These are phyloP conservation scores for Noctua fimbriata DNA, from an alignment of 2,888 invertebrate species.

Conservation along the genomic window DNA sequence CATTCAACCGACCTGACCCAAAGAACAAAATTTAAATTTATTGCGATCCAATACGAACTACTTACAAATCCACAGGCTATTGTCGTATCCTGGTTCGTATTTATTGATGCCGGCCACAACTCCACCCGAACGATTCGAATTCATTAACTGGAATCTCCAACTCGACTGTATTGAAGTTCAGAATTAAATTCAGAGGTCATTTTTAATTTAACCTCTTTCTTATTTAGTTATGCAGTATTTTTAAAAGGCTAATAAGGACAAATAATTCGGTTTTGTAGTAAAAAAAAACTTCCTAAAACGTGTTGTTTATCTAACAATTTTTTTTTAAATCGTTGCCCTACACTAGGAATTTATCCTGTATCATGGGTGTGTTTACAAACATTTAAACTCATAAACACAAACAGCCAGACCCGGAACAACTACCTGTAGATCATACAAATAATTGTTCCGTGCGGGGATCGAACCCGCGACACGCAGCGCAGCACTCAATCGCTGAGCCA, in stretches of 20 bases:
- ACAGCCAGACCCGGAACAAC: no score
- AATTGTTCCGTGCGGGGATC: no score
- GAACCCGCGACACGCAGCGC: no score
- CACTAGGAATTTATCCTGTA: no score
- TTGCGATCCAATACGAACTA: constrained; percentile 47
- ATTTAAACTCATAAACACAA: no score
- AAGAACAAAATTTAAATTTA: constrained; percentile 51
- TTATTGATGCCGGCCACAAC: constrained; percentile 60
- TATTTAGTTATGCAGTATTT: neutral
- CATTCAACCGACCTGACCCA: constrained; percentile 37
- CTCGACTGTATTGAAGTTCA: constrained; percentile 76
- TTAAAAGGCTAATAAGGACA: neutral
- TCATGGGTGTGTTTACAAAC: no score
- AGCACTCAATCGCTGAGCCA: no score
- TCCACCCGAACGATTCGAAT: constrained; percentile 67
- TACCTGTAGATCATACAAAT: no score
- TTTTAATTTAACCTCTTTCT: constrained; percentile 39
- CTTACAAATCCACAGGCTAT: constrained; percentile 44
- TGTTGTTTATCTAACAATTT: neutral
- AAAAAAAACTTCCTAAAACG: constrained; percentile 6
- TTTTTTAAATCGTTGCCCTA: no score
- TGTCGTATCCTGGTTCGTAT: constrained; percentile 60
- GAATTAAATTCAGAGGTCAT: constrained; percentile 76
- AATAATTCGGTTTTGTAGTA: neutral
- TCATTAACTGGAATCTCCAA: constrained; percentile 79